These are phyloP conservation scores for Rhogogaster chlorosoma DNA, from an alignment of 2,888 invertebrate species.

Conservation along the genomic window DNA sequence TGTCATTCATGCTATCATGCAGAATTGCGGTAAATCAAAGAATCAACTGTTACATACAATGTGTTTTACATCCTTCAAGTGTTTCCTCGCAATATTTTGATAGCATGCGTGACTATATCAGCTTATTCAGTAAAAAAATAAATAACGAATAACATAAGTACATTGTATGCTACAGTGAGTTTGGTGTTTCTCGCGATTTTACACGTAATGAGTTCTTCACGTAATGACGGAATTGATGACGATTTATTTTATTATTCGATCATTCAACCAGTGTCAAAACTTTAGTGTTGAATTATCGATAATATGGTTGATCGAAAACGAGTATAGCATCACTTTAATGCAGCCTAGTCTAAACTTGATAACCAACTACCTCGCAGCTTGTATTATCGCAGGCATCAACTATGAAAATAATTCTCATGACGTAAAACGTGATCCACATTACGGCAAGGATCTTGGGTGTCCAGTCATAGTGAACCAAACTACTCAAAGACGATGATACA, in stretches of 20 bases:
- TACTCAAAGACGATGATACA: not conserved
- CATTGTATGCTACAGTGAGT: not conserved
- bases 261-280: not conserved
- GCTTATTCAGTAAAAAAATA: not conserved
- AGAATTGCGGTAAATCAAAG: not conserved
- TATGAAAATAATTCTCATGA: not conserved
- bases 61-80: not conserved
- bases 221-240: not conserved
- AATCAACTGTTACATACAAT: not conserved
- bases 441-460: not conserved
- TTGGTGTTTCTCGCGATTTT: not conserved
- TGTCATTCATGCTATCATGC: not conserved
- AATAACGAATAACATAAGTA: not conserved
- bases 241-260: not conserved
- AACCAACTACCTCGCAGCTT: not conserved
- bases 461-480: too few relatives aligned
- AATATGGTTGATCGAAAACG: too few relatives aligned
- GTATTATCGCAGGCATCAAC: not conserved
- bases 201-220: not conserved
- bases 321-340: not conserved
- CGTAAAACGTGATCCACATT: not conserved
- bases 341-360: not conserved
- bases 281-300: not conserved
- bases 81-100: not conserved
- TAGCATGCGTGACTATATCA: not conserved